A percentile compares a stretch with the other conserved stretches of the same genome.
These are phyloP conservation scores for Dermatemys mawii DNA, from an alignment of 2,113 vertebrate species.

Conservation along the genomic window DNA sequence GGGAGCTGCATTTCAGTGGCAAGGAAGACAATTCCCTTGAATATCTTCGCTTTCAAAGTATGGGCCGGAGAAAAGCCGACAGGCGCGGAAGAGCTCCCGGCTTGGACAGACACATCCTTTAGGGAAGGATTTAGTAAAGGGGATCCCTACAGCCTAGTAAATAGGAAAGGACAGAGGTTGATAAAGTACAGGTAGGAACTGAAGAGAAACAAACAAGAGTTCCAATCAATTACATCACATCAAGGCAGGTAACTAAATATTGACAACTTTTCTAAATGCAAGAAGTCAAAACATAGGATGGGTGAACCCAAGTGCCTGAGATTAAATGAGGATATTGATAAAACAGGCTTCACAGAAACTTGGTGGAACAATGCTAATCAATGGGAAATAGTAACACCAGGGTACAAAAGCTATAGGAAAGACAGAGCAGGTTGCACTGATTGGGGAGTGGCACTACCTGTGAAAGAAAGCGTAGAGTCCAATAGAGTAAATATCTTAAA, in stretches of 20 bases:
- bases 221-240: not conserved
- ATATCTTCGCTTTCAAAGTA: not conserved
- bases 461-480: not conserved
- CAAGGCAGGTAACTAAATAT: not conserved
- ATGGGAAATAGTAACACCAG: not conserved
- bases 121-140: not conserved
- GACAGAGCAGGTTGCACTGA: not conserved
- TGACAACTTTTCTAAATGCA: not conserved
- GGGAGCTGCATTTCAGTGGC: not conserved
- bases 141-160: not conserved
- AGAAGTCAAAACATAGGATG: not conserved
- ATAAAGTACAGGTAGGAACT: not conserved
- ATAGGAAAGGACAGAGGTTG: not conserved
- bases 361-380: not conserved
- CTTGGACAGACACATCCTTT: not conserved
- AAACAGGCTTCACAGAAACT: not conserved
- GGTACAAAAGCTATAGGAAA: not conserved
- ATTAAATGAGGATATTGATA: not conserved
- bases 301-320: not conserved
- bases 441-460: not conserved
- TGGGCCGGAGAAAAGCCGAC: not conserved
- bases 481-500: not conserved
- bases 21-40: not conserved
- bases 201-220: not conserved
- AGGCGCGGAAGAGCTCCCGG: not conserved